Conservation (phyloP, 2,797 vertebrate genomes). For the Nannoperca obscura region DNA sequence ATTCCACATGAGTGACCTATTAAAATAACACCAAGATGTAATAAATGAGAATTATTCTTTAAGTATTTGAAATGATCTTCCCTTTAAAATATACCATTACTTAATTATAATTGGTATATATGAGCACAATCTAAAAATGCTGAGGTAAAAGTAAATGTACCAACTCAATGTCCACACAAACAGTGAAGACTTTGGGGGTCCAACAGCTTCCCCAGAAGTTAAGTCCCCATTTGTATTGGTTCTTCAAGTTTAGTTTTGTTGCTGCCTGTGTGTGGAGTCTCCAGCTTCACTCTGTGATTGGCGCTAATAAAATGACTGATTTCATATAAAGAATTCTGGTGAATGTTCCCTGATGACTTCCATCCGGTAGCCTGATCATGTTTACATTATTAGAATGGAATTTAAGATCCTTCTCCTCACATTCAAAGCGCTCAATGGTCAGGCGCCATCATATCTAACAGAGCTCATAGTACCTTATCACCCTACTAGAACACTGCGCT, state of each 20-base stretch:
- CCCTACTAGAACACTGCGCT: no score
- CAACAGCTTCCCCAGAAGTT: not conserved
- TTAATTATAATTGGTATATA: no score
- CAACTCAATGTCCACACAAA: not conserved
- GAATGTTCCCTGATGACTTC: constrained; percentile 4
- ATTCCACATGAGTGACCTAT: not conserved
- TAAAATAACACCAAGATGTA: not conserved
- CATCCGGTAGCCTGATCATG: not conserved
- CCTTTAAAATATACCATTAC: no score
- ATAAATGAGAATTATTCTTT: not conserved
- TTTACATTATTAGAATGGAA: constrained; percentile 20
- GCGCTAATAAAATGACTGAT: constrained; percentile 14
- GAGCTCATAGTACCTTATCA: no score
- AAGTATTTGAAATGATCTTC: no score
- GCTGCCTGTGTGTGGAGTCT: not conserved
- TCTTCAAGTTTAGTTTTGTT: not conserved
- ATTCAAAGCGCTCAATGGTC: no score
- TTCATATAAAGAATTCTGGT: not conserved
- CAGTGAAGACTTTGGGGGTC: not conserved
- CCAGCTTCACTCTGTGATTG: not conserved
- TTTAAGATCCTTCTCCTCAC: no score
- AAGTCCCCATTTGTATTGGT: constrained; percentile 3
- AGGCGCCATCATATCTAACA: no score
- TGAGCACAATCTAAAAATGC: no score
- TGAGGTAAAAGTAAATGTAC: no score